These are phyloP conservation scores for Orgyia antiqua DNA, from an alignment of 2,888 invertebrate species.

Conservation along the genomic window DNA sequence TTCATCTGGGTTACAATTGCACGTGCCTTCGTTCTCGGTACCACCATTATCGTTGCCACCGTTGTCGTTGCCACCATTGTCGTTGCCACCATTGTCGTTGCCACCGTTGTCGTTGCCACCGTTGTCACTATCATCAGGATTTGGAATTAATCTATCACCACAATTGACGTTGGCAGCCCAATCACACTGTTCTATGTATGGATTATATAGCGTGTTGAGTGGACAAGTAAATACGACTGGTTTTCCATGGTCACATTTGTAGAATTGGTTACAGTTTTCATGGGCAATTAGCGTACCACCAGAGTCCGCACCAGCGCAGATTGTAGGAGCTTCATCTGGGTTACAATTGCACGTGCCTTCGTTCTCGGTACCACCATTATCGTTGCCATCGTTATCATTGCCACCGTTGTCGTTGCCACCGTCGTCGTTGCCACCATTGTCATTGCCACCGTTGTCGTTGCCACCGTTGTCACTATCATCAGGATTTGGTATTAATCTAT, in stretches of 20 bases:
- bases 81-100: constrained; percentile 9
- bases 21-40: neutral
- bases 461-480: neutral
- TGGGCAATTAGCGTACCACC: constrained; percentile 20
- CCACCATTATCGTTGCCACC: constrained; percentile 1
- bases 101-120: constrained; percentile 8
- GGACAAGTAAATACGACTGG: constrained; percentile 22
- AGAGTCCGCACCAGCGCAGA: constrained; percentile 25
- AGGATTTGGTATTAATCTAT: constrained; percentile 16
- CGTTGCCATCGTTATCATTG: neutral
- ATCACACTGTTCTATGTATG: constrained; percentile 23
- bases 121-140: constrained; percentile 7
- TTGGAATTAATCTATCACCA: constrained; percentile 13
- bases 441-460: neutral
- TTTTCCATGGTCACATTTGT: constrained; percentile 21
- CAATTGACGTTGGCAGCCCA: constrained; percentile 26
- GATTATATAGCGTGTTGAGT: constrained; percentile 22
- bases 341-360: constrained; percentile 19
- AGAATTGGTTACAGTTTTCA: constrained; percentile 30
- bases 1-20: constrained; percentile 17
- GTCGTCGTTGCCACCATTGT: neutral
- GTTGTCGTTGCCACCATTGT: too few relatives aligned
- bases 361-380: constrained; percentile 1
- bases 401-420: neutral
- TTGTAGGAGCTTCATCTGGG: constrained; percentile 26